Percentiles rank a stretch among this genome's conserved stretches.
These are phyloP conservation scores for Strix aluco DNA, from an alignment of 2,113 vertebrate species.

Conservation along the genomic window DNA sequence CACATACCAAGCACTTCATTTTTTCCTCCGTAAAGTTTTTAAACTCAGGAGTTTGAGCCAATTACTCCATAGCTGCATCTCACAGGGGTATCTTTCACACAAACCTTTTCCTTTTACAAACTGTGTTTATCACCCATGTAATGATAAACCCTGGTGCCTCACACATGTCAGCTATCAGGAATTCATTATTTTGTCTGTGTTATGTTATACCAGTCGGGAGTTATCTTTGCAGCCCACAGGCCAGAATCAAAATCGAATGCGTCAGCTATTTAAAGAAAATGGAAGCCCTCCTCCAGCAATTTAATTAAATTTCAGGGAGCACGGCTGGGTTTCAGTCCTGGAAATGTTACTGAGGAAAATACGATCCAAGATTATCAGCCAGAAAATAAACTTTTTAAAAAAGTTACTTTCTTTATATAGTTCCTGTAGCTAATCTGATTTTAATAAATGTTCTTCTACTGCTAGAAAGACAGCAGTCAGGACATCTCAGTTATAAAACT, in stretches of 20 bases:
- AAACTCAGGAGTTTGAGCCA: background rate
- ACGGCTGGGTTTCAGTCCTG: background rate
- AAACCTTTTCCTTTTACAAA: conserved; percentile 39
- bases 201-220: conserved; percentile 80
- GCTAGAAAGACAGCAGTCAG: background rate
- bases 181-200: conserved; percentile 84
- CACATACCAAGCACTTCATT: background rate
- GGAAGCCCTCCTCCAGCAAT: conserved; percentile 68
- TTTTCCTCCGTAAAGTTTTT: background rate
- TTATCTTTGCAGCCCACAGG: conserved; percentile 78
- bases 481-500: background rate
- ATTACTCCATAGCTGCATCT: background rate
- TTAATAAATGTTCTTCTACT: background rate
- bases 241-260: conserved; percentile 74
- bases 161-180: conserved; percentile 83
- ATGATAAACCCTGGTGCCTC: conserved; percentile 52
- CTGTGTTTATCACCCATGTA: conserved; percentile 24
- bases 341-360: background rate
- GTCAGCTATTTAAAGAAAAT: conserved; percentile 84
- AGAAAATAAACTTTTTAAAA: background rate
- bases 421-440: background rate
- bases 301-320: conserved; percentile 63
- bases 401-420: background rate
- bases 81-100: conserved; percentile 13
- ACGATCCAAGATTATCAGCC: background rate